Conservation (phyloP, 2,797 vertebrate species). For the Clarias laeviceps region DNA sequence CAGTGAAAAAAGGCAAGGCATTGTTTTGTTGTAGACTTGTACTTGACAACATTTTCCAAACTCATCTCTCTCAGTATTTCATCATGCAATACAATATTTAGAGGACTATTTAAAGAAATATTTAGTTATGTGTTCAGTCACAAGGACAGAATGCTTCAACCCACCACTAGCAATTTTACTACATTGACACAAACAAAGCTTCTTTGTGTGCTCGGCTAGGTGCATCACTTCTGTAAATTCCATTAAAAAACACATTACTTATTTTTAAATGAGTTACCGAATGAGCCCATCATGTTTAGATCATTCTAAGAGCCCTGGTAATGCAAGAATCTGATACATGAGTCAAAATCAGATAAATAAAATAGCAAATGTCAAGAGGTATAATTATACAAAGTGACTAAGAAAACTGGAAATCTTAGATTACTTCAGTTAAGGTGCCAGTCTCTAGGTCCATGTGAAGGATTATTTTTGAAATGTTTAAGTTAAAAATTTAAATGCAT, state of each 20-base stretch:
- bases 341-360: slow-evolving; percentile 17
- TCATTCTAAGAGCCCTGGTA: background rate
- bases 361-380: slow-evolving; percentile 2
- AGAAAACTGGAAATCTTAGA: slow-evolving; percentile 34
- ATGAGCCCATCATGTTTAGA: background rate
- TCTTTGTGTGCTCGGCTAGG: background rate
- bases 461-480: slow-evolving; percentile 40
- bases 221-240: background rate
- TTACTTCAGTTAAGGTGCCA: slow-evolving; percentile 26
- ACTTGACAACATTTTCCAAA: slow-evolving; percentile 4
- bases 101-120: background rate
- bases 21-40: background rate
- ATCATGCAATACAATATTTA: background rate
- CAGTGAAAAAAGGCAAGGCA: background rate
- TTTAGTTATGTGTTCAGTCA: background rate
- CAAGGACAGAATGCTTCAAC: background rate
- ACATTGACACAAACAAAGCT: background rate
- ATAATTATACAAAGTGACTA: slow-evolving; percentile 33
- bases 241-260: slow-evolving; percentile 1
- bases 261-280: background rate
- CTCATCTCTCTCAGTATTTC: background rate
- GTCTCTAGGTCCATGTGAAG: slow-evolving; percentile 2
- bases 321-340: slow-evolving; percentile 10
- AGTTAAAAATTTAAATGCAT: slow-evolving; percentile 17
- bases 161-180: background rate